These are phyloP conservation scores for Gambusia affinis DNA, from an alignment of 2,113 vertebrate genomes.

Conservation along the genomic window DNA sequence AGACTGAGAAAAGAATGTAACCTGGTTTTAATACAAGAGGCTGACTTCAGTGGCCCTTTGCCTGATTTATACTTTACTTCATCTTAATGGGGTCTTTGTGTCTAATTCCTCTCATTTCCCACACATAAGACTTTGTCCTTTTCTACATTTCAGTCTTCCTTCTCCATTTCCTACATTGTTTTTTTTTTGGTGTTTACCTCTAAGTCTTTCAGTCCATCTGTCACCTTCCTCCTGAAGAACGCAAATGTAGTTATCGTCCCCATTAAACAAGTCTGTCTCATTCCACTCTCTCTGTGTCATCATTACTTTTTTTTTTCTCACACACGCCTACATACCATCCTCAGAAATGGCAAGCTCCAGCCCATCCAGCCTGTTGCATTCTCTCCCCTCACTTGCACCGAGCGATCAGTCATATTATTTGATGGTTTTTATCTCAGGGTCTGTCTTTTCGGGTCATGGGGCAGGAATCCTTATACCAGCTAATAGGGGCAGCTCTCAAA, in stretches of 20 bases:
- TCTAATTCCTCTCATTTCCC: constrained; percentile 34
- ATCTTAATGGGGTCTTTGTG: constrained; percentile 58
- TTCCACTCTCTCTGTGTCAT: constrained; percentile 41
- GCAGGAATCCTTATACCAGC: constrained; percentile 66
- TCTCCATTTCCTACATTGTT: constrained; percentile 17
- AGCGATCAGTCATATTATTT: constrained; percentile 73
- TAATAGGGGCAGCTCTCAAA: constrained; percentile 56
- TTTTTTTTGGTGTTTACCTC: constrained; percentile 11
- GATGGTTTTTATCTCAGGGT: constrained; percentile 74
- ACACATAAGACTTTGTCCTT: constrained; percentile 41
- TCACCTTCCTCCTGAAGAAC: constrained; percentile 43
- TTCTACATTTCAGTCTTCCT: constrained; percentile 36
- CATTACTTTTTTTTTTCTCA: constrained; percentile 65
- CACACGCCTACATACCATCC: constrained; percentile 77
- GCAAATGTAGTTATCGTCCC: not conserved
- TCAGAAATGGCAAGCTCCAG: constrained; percentile 66
- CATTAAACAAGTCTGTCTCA: constrained; percentile 53
- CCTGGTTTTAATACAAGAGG: constrained; percentile 3
- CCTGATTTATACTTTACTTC: constrained; percentile 56
- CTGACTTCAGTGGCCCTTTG: constrained; percentile 6
- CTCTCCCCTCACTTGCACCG: constrained; percentile 38
- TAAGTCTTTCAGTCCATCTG: constrained; percentile 48
- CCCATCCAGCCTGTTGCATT: constrained; percentile 71
- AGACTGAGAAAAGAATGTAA: constrained; percentile 20
- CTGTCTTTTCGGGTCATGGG: constrained; percentile 66